Percentiles rank a stretch among this genome's conserved stretches.
These are phyloP conservation scores for Smithornis capensis DNA, from an alignment of 2,113 vertebrate species.

Conservation along the genomic window DNA sequence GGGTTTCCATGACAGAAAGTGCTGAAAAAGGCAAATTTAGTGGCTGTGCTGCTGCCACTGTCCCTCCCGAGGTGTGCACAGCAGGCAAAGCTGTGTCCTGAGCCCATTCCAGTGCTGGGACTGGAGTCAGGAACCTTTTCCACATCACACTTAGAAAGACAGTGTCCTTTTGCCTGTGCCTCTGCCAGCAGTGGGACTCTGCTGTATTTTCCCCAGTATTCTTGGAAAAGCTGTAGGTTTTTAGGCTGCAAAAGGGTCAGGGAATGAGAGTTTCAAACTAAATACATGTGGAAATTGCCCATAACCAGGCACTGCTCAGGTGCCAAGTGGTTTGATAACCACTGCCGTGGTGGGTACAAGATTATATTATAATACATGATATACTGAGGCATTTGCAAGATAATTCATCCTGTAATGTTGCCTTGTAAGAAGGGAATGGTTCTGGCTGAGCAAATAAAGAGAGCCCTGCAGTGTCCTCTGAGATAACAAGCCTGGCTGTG, in stretches of 20 bases:
- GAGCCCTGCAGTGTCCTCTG: not conserved
- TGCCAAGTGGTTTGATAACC: not conserved
- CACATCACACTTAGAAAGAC: fast-evolving
- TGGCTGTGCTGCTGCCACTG: not conserved
- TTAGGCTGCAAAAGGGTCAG: not conserved
- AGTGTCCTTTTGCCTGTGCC: no score
- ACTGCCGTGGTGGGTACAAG: not conserved
- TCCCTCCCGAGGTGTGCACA: fast-evolving
- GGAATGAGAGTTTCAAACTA: not conserved
- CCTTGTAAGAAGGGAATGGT: not conserved
- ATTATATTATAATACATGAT: not conserved
- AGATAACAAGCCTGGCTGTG: not conserved
- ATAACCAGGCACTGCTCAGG: not conserved
- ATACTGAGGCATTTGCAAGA: not conserved
- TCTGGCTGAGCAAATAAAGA: not conserved
- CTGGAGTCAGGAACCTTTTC: not conserved
- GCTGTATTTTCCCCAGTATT: no score
- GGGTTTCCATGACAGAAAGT: not conserved
- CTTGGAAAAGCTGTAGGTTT: not conserved
- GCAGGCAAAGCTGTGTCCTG: fast-evolving
- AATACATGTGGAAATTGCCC: not conserved
- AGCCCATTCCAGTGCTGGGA: fast-evolving
- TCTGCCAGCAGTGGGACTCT: not conserved
- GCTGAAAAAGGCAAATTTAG: not conserved
- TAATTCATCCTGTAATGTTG: not conserved